Percentiles rank a stretch among this genome's conserved stretches.
These are phyloP conservation scores for Whitmania pigra DNA, from an alignment of 1,140 invertebrate genomes.

Conservation along the genomic window DNA sequence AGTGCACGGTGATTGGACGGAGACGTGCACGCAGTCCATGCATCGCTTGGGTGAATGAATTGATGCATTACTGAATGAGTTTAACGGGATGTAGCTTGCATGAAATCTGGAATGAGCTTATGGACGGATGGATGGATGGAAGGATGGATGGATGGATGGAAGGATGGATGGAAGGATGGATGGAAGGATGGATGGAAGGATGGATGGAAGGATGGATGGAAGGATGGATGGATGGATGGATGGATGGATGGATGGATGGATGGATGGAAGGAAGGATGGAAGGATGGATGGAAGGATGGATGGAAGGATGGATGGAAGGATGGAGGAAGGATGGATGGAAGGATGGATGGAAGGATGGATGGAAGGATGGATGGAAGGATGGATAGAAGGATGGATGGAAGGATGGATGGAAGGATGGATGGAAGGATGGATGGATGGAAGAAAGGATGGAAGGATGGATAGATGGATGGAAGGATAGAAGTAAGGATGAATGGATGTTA, in stretches of 20 bases:
- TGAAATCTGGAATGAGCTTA: neutral
- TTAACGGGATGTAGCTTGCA: neutral
- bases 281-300: neutral
- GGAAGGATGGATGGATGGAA: neutral
- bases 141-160: no score
- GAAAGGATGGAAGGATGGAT: neutral
- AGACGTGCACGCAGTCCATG: no score
- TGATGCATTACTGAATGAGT: neutral
- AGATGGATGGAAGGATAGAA: neutral
- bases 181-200: no score
- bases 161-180: no score
- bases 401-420: slow-evolving; percentile 9
- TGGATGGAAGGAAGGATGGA: no score
- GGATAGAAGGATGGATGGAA: neutral
- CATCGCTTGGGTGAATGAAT: neutral
- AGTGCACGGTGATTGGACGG: no score
- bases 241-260: neutral
- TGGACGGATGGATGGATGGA: slow-evolving; percentile 10
- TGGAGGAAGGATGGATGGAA: neutral
- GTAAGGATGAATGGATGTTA: neutral
- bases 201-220: slow-evolving; percentile 10
- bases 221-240: neutral
- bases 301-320: neutral
- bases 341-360: neutral
- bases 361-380: neutral